Evolutionary conservation across 2,888 invertebrate genomes (phyloP).

Genomic region (Globia sparganii): DNA sequence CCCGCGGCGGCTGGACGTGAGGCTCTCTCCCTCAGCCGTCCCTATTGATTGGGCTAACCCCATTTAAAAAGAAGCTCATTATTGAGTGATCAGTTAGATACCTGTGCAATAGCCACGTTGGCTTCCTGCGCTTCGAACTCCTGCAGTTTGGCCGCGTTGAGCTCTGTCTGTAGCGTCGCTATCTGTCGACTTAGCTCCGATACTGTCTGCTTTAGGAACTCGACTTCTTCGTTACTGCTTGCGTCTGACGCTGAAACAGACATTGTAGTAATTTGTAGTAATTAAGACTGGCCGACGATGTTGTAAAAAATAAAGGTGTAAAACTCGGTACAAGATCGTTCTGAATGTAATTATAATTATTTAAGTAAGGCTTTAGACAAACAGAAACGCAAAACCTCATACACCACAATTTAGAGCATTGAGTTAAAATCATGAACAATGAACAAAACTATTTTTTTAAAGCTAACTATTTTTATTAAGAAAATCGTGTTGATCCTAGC

Average conservation of each 20-base stretch:
- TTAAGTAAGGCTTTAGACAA: not conserved
- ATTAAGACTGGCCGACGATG: not conserved
- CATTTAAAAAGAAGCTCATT: no score
- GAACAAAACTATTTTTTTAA: no score
- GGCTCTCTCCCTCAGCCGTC: no score
- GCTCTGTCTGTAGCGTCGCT: constrained; percentile 92
- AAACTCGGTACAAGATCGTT: not conserved
- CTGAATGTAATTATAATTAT: not conserved
- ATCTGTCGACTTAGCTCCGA: constrained; percentile 92
- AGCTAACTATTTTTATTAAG: no score
- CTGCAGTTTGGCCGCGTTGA: constrained; percentile 91
- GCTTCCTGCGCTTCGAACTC: constrained; percentile 94
- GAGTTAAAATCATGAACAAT: no score
- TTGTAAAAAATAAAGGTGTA: not conserved
- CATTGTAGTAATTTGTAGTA: not conserved
- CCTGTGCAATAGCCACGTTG: constrained; percentile 90
- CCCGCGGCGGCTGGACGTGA: no score
- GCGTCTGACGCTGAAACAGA: constrained; percentile 83
- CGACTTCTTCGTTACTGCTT: constrained; percentile 91
- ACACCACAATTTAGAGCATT: no score
- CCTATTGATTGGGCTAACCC: no score
- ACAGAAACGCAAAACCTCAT: no score
- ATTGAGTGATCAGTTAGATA: constrained; percentile 58
- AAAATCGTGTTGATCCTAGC: no score
- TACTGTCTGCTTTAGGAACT: constrained; percentile 92